Base-by-base conservation (phyloP, 1,140 invertebrate species). In the Onthophagus taurus region DNA sequence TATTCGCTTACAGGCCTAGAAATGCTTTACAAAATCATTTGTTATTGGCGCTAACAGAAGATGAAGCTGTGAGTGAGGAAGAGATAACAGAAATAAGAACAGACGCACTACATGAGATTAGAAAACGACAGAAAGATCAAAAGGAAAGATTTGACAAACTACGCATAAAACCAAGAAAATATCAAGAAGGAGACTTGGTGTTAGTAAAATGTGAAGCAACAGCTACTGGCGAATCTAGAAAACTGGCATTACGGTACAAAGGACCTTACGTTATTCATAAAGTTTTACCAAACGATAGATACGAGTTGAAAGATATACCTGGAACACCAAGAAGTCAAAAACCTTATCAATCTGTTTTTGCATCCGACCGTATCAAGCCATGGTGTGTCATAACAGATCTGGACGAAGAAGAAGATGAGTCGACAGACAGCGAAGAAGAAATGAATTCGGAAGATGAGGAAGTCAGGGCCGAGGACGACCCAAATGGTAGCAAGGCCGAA, bases 101-200 rank as follows among this genome's bases (percentile, higher is more conserved):
- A 34, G 4, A 44, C 14, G 31, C 42, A 2, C 21, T 42, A 8
- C 18, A 34, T 12, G 34, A n/a, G 16, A 34, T 44, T n/a, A 23
- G 31, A 23, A 33, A 14, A 19, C 5, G 7, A 19, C 35, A 37
- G 7, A 7, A 13, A 37, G 18, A 36, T 8, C 24, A 44, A 35
- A 33, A 13, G 13, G 24, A 39, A 29, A 21, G n/a, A n/a, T 29
- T 29, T 29, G 24, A 29, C 24, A 29, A 39, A n/a, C 2, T 12
- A 24, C 18, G 18, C 23, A 24, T n/a, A 14, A 36, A 19, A 38
- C 36, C 44, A 20, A 38, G 12, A 39, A 9, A 13, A 36, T 21
- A 21, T 31, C 12, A 23, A n/a, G 34, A 45, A 38, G 34, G 44
- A 18, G 44, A 45, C 21, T 24, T 45, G n/a, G 44, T 38, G 1